Evolutionary conservation across 2,797 vertebrate genomes (phyloP), one percentile per base, ranked within the genome.

Genomic region (Rousettus madagascariensis): DNA sequence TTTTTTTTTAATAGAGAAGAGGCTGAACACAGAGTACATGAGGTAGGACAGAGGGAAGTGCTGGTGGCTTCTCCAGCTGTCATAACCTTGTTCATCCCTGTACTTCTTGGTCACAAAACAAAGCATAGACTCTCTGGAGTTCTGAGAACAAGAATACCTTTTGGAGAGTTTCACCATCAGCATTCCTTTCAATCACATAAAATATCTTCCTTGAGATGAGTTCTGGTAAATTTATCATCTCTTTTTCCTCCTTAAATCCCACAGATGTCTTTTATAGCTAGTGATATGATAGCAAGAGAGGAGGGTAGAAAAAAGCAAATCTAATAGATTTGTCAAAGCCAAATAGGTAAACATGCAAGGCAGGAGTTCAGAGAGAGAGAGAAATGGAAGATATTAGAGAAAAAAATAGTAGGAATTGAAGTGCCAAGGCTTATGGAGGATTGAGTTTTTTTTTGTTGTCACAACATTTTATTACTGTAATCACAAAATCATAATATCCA

Each of bases 401-500:
- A 66, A 72, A 78, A 96, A 69, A 59, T 13, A 77, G 8, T 30
- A 91, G 59, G 53, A 89, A 87, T 78, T 36, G 33, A 88, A 79
- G 28, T 90, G 36, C 0, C 53, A 61, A 19, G 57, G 43, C 53
- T 88, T 72, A 26, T 83, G 63, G 74, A 85, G 33, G 59, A 89
- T 65, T 78, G 55, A 51, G 49, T 5, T 49, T 49, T 15, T 49
- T 49, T 5, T 49, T 49, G 5, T 49, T 49, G 49, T 49, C 15
- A 16, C 5, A 16, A 49, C 16, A 98, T 98, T 99, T 99, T 99
- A 99, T 99, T 99, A 98, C 91, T 98, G 94, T 98, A 98, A 98
- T 99, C 98, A 99, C 98, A 98, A 98, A 98, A 98, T 94, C 98
- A 98, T 98, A 98, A 98, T 98, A 96, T 99, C 98, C 98, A 97